These are phyloP conservation scores for Rhinichthys osculus DNA, from an alignment of 2,797 vertebrate species.

Conservation along the genomic window DNA sequence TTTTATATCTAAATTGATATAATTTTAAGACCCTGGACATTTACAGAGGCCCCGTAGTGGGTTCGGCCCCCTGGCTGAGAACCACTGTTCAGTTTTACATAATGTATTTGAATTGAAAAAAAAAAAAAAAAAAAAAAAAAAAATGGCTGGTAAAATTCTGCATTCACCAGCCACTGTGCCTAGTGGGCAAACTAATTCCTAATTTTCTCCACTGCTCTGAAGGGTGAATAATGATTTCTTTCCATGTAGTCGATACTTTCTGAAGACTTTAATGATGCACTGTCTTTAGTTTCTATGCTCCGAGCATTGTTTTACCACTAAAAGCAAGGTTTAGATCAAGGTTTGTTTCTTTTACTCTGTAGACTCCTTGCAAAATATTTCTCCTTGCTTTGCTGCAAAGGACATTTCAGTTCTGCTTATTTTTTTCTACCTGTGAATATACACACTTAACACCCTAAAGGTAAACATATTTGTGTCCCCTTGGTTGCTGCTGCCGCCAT, in stretches of 20 bases:
- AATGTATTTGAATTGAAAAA: neutral
- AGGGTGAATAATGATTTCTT: neutral
- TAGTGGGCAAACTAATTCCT: neutral
- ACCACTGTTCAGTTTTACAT: neutral
- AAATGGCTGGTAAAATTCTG: neutral
- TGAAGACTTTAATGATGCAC: neutral
- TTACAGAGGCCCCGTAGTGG: too few relatives aligned
- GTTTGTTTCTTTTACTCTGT: neutral
- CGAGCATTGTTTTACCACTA: neutral
- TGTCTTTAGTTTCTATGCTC: constrained; percentile 2
- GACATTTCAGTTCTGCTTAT: constrained; percentile 8
- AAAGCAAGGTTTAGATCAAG: neutral
- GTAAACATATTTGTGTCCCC: too few relatives aligned
- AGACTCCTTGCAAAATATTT: neutral
- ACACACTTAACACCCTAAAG: neutral
- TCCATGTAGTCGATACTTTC: neutral
- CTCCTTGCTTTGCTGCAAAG: constrained; percentile 8
- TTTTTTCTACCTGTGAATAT: constrained; percentile 6
- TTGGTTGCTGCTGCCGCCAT: neutral
- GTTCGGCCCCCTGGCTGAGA: neutral
- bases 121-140: neutral
- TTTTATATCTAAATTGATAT: neutral
- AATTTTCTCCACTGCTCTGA: neutral
- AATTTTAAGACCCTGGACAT: neutral
- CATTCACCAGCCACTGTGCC: neutral